Percentiles rank a stretch among this genome's conserved stretches.
These are phyloP conservation scores for Acronicta leporina DNA, from an alignment of 2,888 invertebrate genomes.

Conservation along the genomic window DNA sequence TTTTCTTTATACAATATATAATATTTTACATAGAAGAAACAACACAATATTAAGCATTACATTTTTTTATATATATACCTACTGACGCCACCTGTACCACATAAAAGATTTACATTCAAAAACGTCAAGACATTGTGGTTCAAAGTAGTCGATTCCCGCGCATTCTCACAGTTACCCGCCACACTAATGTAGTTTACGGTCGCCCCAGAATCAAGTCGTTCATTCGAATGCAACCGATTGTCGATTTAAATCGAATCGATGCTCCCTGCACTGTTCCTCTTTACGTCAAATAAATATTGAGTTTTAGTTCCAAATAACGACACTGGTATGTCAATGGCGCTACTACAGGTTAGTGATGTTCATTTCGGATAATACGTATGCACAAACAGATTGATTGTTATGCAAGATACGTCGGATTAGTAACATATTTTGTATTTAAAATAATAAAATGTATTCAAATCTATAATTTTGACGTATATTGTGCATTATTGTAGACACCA, in stretches of 20 bases:
- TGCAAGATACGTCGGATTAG: constrained; percentile 16
- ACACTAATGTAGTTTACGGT: constrained; percentile 55
- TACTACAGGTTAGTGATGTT: constrained; percentile 33
- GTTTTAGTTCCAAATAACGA: constrained; percentile 56
- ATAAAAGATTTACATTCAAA: constrained; percentile 48
- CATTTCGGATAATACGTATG: constrained; percentile 45
- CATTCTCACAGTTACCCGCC: constrained; percentile 50
- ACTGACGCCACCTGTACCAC: no score
- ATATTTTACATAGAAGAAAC: no score
- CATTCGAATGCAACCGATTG: constrained; percentile 51
- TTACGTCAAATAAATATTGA: constrained; percentile 56
- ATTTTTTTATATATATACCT: no score
- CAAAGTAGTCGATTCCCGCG: constrained; percentile 34
- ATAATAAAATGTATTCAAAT: neutral
- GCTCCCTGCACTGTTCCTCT: constrained; percentile 40
- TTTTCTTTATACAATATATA: no score
- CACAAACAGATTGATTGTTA: constrained; percentile 27
- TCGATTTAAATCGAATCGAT: constrained; percentile 51
- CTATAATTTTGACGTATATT: no score
- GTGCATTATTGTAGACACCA: no score
- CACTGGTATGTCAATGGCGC: constrained; percentile 53
- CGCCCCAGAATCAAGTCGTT: constrained; percentile 54
- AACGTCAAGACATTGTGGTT: constrained; percentile 31
- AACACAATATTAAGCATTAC: no score
- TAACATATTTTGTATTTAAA: neutral